These are phyloP conservation scores for Pogona vitticeps DNA, from an alignment of 2,113 vertebrate species.

Conservation along the genomic window DNA sequence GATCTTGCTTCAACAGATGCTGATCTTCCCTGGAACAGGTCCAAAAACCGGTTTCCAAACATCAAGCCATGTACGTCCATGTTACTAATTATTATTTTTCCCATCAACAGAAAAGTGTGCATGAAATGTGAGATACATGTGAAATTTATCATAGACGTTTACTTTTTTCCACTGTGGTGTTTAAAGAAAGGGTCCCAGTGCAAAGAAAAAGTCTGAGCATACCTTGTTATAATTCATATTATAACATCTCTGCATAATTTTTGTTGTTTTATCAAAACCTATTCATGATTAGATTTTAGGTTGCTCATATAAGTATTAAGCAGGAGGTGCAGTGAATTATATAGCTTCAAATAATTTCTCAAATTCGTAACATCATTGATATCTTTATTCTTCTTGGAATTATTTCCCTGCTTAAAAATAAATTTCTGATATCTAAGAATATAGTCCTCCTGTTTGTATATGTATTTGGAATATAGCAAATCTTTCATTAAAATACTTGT, in stretches of 20 bases:
- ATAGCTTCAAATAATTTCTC: constrained; percentile 50
- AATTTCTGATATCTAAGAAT: constrained; percentile 44
- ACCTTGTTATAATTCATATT: constrained; percentile 49
- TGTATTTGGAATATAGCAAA: constrained; percentile 47
- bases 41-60: constrained; percentile 97
- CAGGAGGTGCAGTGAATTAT: constrained; percentile 61
- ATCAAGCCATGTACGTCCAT: constrained; percentile 93
- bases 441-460: constrained; percentile 60
- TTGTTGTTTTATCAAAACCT: constrained; percentile 51
- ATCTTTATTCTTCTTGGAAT: constrained; percentile 66
- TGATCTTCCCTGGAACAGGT: constrained; percentile 95
- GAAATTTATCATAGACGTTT: constrained; percentile 29
- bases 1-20: constrained; percentile 95
- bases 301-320: constrained; percentile 61
- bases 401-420: constrained; percentile 51
- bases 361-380: constrained; percentile 79
- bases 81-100: neutral
- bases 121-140: constrained; percentile 3
- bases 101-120: neutral
- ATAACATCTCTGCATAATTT: constrained; percentile 37
- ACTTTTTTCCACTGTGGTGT: constrained; percentile 45
- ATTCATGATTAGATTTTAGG: constrained; percentile 54
- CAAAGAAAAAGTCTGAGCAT: neutral
- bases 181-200: neutral
- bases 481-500: constrained; percentile 57